Evolutionary conservation across 2,113 vertebrate species (phyloP), one percentile per base, ranked within the genome.

Genomic region (Nesospiza acunhae): DNA sequence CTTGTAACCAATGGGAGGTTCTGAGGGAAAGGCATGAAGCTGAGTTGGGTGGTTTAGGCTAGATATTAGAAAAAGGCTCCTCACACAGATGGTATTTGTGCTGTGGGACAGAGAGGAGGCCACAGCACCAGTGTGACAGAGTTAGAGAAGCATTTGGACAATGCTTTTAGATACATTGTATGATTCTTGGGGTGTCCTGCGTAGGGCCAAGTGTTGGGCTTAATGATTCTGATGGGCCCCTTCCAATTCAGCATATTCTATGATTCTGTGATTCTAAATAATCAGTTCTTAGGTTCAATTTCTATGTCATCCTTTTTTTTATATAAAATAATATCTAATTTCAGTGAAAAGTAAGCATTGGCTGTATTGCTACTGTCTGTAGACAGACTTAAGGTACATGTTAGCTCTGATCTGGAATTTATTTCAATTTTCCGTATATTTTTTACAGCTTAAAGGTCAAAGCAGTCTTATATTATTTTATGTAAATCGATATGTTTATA

Each of bases 331-430:
- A 62, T 78, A 64, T 79, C 39, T 88, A 49, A 50, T 89, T 96
- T 94, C 77, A 86, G 42, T 92, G 76, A 62, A 75, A 96, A 63
- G 10, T 44, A 95, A 74, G 18, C 68, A 79, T 83, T 82, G 14
- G 22, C 33, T 92, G 6, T 89, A 78, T 96, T 94, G 58, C 56
- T 76, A 7, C 64, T 88, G 11, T 87, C 62, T 81, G 30, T 33
- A 87, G 84, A 84, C 33, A 95, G 64, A 87, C 84, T 33, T 79
- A 91, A 94, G 8, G 49, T 94, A 93, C 37, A 46, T 81, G 41
- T 44, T 55, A 93, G 84, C 75, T 78, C 67, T 93, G 27, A 31
- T 86, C 59, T 50, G 69, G 37, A 80, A 84, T 72, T 72, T 91
- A 79, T 94, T 92, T 91, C 1, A 39, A 27, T 75, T 92, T 89